Percentiles rank a stretch among this genome's conserved stretches.
phyloP scores from a whole-genome alignment of 2,888 invertebrate species.

The Drosophila phalerata region DNA sequence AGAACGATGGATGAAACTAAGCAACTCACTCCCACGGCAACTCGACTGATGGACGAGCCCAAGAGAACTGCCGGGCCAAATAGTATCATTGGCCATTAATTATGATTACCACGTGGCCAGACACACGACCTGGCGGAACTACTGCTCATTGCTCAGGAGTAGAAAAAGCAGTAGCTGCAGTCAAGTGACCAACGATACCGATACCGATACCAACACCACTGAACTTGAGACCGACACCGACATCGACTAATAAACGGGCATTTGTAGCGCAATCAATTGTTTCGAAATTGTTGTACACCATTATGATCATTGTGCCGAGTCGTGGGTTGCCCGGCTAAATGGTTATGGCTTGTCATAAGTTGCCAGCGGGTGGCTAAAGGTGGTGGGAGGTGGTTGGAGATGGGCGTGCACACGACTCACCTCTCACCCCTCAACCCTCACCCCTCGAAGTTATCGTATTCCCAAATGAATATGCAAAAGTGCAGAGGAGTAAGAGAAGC shows the following conservation, averaged over 20 bases:
- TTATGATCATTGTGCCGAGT: conserved; percentile 72
- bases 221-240: conserved; percentile 30
- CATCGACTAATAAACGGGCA: conserved; percentile 79
- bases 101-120: conserved; percentile 81
- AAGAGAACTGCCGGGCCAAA: conserved; percentile 42
- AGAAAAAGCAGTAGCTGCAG: conserved; percentile 18
- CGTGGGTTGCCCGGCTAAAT: conserved; percentile 65
- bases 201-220: background rate
- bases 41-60: conserved; percentile 7
- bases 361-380: conserved; percentile 47
- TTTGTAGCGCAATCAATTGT: conserved; percentile 80
- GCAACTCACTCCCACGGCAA: conserved; percentile 4
- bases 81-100: conserved; percentile 77
- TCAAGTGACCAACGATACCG: conserved; percentile 39
- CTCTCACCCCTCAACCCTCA: background rate
- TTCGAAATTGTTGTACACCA: conserved; percentile 78
- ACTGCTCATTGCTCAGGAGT: conserved; percentile 48
- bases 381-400: background rate
- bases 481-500: conserved; percentile 26
- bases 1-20: conserved; percentile 3
- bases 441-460: conserved; percentile 60
- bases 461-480: conserved; percentile 85
- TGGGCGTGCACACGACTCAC: conserved; percentile 26
- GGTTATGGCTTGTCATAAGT: conserved; percentile 82
- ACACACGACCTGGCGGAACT: conserved; percentile 79